Conservation (phyloP, 2,113 vertebrate species). For the Jaculus jaculus region DNA sequence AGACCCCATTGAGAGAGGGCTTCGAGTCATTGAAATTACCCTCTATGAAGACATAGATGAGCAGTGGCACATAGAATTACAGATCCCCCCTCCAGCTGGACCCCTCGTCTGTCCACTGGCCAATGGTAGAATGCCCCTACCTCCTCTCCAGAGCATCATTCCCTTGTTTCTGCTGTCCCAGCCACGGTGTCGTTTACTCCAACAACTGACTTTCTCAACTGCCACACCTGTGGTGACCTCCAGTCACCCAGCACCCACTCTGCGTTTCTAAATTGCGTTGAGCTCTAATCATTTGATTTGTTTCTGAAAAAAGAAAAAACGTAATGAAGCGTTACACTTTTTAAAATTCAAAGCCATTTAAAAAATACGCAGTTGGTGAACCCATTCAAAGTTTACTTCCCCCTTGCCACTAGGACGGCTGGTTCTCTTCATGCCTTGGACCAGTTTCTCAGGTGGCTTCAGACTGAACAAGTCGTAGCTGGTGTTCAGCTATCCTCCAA, state of each 20-base stretch:
- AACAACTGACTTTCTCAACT: slow-evolving; percentile 84
- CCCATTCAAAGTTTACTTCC: neutral
- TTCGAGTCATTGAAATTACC: too few species aligned
- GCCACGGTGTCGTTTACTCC: slow-evolving; percentile 85
- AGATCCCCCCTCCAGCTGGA: slow-evolving; percentile 78
- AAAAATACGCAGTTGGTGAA: slow-evolving; percentile 24
- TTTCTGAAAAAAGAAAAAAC: slow-evolving; percentile 66
- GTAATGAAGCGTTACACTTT: slow-evolving; percentile 64
- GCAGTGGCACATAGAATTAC: neutral
- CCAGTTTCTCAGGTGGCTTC: neutral
- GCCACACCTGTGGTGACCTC: slow-evolving; percentile 71
- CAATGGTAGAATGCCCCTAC: slow-evolving; percentile 78
- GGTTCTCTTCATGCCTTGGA: slow-evolving; percentile 43
- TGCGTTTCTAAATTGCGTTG: slow-evolving; percentile 75
- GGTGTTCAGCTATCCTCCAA: slow-evolving; percentile 9
- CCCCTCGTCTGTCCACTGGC: slow-evolving; percentile 75
- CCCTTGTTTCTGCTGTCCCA: slow-evolving; percentile 60
- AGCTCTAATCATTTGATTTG: slow-evolving; percentile 66
- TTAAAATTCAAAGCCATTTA: slow-evolving; percentile 64
- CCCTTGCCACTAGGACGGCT: slow-evolving; percentile 17
- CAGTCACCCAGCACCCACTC: slow-evolving; percentile 81
- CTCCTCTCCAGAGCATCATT: slow-evolving; percentile 86
- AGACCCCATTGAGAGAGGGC: too few species aligned
- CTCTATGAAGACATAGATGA: too few species aligned
- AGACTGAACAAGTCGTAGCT: neutral